Evolutionary conservation across 2,113 vertebrate species (phyloP).

Genomic region (Nannospalax galili): DNA sequence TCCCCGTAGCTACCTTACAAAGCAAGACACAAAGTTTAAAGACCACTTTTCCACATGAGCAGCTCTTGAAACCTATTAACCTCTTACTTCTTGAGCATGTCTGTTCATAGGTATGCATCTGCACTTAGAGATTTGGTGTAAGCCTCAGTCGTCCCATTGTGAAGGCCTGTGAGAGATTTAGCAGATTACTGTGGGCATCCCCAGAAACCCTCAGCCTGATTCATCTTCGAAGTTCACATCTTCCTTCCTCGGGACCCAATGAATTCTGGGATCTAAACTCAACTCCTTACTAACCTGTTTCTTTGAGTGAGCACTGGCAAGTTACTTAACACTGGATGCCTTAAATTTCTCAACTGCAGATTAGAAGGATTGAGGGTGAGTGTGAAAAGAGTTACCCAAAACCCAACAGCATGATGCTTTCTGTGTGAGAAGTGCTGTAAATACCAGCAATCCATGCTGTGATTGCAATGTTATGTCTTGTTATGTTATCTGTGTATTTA

Average conservation of each 20-base stretch:
- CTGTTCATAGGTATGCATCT: background rate
- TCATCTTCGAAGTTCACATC: background rate
- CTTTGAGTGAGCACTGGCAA: background rate
- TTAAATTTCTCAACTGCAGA: background rate
- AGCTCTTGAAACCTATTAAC: background rate
- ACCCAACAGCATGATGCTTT: too few species aligned
- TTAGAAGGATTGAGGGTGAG: background rate
- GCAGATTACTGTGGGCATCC: background rate
- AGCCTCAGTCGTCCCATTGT: background rate
- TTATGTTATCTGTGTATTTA: background rate
- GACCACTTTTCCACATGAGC: background rate
- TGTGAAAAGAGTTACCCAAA: background rate
- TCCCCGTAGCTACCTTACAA: background rate
- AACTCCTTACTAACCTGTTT: background rate
- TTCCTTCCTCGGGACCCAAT: background rate
- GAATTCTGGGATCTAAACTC: too few species aligned
- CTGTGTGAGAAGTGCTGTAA: fast-evolving
- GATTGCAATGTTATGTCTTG: background rate
- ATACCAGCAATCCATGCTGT: background rate
- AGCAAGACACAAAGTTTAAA: background rate
- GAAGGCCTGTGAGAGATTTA: too few species aligned
- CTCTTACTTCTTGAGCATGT: background rate
- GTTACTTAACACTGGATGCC: too few species aligned
- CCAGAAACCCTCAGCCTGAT: background rate
- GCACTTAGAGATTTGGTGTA: background rate